Base-by-base conservation (phyloP, 1,140 invertebrate species). In the Sitophilus oryzae region DNA sequence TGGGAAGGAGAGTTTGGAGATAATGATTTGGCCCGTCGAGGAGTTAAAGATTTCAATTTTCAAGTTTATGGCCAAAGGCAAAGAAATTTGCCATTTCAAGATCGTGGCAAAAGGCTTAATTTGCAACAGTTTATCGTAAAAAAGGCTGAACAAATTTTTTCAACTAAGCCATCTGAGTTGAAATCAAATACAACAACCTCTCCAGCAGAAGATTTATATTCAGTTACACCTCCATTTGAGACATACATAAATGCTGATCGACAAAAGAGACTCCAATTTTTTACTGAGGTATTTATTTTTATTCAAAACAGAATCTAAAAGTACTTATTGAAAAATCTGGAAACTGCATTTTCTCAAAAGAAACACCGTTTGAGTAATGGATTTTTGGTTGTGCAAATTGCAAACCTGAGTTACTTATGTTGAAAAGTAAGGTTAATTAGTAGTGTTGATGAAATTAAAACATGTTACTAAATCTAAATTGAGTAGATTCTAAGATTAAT, bases 191-290 rank as follows among this genome's bases (percentile, higher is more conserved):
- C 72, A 11, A 62, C 76, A 69, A 56, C 71, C 68, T 38, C 30
- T 11, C 20, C 63, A 18, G 61, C 64, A 14, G 70, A 72, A 85
- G 88, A 88, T 74, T 79, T 82, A 69, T 90, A 81, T 80, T 87
- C 87, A 37, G 78, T 89, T 44, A 83, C 91, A 78, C 89, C 91
- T 55, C 89, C 91, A 0, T 81, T 89, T 71, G 91, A 95, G 74
- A 82, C 81, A 37, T 94, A 89, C 69, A 77, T 82, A 30, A 78
- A 76, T 73, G 80, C 89, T 57, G 85, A 90, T 65, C 83, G 84
- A 59, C 76, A 78, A 14, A 82, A 81, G 47, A 77, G 85, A 60
- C 75, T 85, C 20, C 77, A 83, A 51, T 84, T 89, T 74, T 90
- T 91, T 73, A 85, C 85, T 75, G 79, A 89, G 77, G 88, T 89